Base-by-base conservation (phyloP, 1,140 invertebrate genomes). In the Asobara japonica region DNA sequence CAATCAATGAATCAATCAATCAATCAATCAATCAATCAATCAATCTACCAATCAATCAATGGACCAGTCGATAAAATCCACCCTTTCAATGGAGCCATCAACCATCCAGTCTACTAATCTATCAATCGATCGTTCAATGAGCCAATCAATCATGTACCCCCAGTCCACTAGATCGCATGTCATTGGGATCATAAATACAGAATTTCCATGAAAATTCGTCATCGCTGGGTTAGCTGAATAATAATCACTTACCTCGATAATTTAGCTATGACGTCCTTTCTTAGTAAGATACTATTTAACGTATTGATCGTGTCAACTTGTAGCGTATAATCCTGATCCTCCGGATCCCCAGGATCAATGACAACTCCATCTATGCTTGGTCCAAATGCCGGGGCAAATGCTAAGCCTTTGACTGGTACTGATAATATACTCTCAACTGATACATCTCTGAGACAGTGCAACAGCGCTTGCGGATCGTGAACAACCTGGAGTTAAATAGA, bases 331-430 rank as follows among this genome's bases (percentile, higher is more conserved):
- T 85, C 84, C 27, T 88, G 84, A 85, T 89, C 88, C 74, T 90
- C 87, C n/a, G 89, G 87, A 81, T 90, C 90, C 2, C 89, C 91
- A 0, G 91, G 90, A 87, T 94, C 93, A 72, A 96, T 95, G 62
- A 97, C 94, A 48, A 97, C 95, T 0, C 96, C 96, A 86, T 98
- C 96, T 51, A 97, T 94, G 76, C 94, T 96, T 13, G 94, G 96
- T 0, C 96, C 96, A 79, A 97, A 97, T 20, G 94, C 93, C 48
- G 95, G 93, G 5, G 95, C 91, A 80, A 96, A 96, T 76, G 95
- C 94, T 0, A 95, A 92, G 13, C 93, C 91, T 68, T 91, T 89
- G 71, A 96, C 88, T 31, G 95, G 93, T 71, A 95, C 90, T 16
- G 94, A 92, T 75, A 95, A 83, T 56, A 94, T 84, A 68, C 88